Evolutionary conservation across 2,797 vertebrate genomes (phyloP), one percentile per base, ranked within the genome.

Genomic region (Jordanella pulchra): DNA sequence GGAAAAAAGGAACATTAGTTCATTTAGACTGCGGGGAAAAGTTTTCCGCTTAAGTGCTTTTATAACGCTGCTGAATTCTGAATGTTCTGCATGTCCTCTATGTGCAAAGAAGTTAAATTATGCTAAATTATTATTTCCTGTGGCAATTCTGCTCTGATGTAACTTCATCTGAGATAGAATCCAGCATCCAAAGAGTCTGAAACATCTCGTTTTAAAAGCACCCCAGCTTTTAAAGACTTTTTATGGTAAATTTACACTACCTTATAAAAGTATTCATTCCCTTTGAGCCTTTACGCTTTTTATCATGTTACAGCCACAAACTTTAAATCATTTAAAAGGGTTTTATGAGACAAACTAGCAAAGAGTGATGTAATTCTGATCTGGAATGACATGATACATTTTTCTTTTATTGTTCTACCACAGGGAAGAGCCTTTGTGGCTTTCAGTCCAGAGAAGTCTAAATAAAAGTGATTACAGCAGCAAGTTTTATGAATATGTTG

Each of bases 51-150:
- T 12, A 45, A 45, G 10, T 45, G 44, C 32, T 39, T 63, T 63
- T 17, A 42, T 44, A 17, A 63, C 42, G n/a, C 23, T 63, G 25
- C 51, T 18, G 48, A 18, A 47, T 42, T 58, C 23, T 48, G 0
- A 0, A 65, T 39, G 21, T 58, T 58, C 72, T 72, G 68, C 68
- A 77, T 73, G 67, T 51, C 65, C 44, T 68, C 27, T 32, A 44
- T 65, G 72, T 2, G 54, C 70, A 78, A 27, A 17, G 32, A 2
- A 25, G 28, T 23, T 53, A 50, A 65, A 48, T 53, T 21, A 67
- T 47, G 64, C 48, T n/a, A 28, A 65, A 65, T 39, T 18, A 55
- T 74, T 28, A n/a, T 53, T 45, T 53, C 30, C 44, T 27, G 14
- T 32, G 56, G 2, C 4, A 64, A 10, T 73, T 27, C 65, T 71